These are phyloP conservation scores for Hylyphantes graminicola DNA, from an alignment of 1,140 invertebrate genomes.

Conservation along the genomic window DNA sequence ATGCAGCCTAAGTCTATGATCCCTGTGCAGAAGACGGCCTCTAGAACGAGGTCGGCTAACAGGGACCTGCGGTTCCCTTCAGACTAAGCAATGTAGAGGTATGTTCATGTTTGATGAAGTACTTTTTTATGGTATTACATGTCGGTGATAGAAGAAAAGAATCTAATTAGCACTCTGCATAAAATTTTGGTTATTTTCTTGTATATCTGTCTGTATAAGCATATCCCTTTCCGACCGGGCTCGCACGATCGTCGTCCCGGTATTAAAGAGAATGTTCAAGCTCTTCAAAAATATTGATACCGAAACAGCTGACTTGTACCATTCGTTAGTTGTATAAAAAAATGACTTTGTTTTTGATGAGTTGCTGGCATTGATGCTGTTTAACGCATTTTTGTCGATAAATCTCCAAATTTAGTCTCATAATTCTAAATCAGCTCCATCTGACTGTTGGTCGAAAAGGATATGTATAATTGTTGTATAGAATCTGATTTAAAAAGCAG, in stretches of 20 bases:
- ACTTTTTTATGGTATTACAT: background rate
- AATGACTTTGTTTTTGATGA: too few species aligned
- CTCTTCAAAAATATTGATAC: too few species aligned
- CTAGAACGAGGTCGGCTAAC: constrained; percentile 50
- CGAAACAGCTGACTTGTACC: too few species aligned
- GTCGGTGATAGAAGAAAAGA: background rate
- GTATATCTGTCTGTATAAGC: background rate
- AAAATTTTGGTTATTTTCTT: background rate
- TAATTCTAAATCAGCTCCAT: too few species aligned
- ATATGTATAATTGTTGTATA: background rate
- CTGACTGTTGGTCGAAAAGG: too few species aligned
- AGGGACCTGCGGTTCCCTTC: constrained; percentile 43
- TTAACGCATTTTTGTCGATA: too few species aligned
- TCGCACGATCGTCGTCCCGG: too few species aligned
- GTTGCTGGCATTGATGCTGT: too few species aligned
- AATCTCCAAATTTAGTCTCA: too few species aligned
- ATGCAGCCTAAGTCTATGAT: constrained; percentile 50
- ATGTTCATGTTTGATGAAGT: background rate
- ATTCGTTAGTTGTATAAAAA: too few species aligned
- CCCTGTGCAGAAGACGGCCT: constrained; percentile 40
- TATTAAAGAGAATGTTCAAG: too few species aligned
- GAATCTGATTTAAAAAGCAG: background rate
- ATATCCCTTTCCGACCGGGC: background rate
- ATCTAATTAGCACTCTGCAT: background rate
- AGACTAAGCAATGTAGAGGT: constrained; percentile 23